A percentile compares a stretch with the other conserved stretches of the same genome.
Conservation (phyloP, 2,797 vertebrate species). For the Megaceryle alcyon region DNA sequence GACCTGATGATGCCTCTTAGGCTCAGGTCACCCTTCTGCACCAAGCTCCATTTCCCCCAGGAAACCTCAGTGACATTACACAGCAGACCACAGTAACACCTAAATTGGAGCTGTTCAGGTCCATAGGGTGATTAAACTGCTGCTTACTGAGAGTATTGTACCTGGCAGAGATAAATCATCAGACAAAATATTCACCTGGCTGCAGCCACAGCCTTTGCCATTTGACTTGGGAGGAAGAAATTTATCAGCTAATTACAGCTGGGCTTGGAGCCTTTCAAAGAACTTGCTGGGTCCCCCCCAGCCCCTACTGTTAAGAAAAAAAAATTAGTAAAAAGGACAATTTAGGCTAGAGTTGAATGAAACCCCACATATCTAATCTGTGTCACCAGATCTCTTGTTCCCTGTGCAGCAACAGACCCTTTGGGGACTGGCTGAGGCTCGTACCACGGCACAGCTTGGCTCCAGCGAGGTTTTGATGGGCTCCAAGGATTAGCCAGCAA, state of each 20-base stretch:
- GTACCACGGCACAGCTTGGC: neutral
- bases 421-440: neutral
- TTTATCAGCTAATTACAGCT: neutral
- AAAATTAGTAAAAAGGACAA: neutral
- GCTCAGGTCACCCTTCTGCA: neutral
- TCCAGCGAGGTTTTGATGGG: neutral
- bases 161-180: neutral
- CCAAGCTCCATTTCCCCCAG: neutral
- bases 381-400: constrained; percentile 23
- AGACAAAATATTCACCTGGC: neutral
- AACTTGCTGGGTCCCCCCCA: neutral
- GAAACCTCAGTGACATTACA: rapidly evolving
- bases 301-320: neutral
- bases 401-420: neutral
- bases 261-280: neutral
- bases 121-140: neutral
- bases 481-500: constrained; percentile 17
- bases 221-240: neutral
- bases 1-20: neutral
- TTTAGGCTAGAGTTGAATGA: neutral
- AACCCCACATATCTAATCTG: constrained; percentile 27
- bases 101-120: neutral
- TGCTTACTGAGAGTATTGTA: neutral
- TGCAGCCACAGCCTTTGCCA: neutral
- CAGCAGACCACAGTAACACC: neutral